phyloP scores from a whole-genome alignment of 2,113 vertebrate species.

The Callithrix jacchus region DNA sequence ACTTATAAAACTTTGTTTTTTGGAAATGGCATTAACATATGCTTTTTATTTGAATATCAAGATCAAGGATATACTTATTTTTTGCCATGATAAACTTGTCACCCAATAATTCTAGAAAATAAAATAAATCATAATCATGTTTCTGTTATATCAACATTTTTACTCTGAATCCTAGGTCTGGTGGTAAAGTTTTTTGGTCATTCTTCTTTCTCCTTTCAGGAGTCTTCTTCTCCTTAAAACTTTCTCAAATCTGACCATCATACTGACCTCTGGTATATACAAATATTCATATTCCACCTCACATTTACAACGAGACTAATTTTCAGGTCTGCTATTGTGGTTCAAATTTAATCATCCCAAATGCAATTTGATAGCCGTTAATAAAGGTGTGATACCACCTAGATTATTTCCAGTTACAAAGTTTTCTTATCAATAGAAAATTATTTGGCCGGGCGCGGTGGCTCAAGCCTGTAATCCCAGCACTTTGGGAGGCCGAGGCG shows the following conservation, averaged over 20 bases:
- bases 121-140: neutral
- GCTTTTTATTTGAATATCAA: neutral
- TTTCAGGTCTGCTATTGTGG: neutral
- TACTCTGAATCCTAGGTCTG: neutral
- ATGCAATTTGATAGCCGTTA: neutral
- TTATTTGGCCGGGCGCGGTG: no score
- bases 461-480: no score
- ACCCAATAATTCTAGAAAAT: neutral
- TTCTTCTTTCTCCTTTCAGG: neutral
- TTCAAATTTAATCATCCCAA: neutral
- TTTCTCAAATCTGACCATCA: neutral
- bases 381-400: neutral
- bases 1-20: neutral
- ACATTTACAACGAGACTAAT: neutral
- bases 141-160: neutral
- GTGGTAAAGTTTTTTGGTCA: neutral
- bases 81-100: neutral
- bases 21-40: neutral
- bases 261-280: neutral
- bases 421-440: neutral
- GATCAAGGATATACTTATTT: neutral
- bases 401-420: neutral
- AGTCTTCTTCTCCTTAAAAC: neutral
- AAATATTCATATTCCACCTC: neutral
- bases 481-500: no score